Conservation (phyloP, 2,113 vertebrate species). For the Oncorhynchus nerka region DNA sequence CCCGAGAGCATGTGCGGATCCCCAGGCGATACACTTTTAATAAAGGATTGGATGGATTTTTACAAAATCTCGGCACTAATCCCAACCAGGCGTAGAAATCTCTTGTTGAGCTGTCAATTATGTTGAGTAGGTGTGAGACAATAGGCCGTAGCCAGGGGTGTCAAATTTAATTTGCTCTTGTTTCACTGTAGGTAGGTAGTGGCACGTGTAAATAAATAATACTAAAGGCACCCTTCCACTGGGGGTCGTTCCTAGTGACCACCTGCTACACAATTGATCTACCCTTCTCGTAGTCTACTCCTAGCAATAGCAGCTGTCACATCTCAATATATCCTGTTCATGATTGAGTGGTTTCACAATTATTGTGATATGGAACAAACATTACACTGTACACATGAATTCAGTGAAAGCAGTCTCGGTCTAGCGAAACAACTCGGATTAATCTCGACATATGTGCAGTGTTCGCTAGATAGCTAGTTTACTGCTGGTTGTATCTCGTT, state of each 20-base stretch:
- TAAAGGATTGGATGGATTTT: no score
- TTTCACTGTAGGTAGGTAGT: not conserved
- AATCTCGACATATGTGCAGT: not conserved
- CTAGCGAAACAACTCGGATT: not conserved
- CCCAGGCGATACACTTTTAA: no score
- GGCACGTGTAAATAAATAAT: not conserved
- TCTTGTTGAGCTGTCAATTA: no score
- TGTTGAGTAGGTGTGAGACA: no score
- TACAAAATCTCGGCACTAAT: no score
- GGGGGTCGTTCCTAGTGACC: slow-evolving; percentile 38
- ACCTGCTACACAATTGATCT: slow-evolving; percentile 43
- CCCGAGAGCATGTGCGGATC: no score
- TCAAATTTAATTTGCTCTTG: not conserved
- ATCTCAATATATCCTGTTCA: not conserved
- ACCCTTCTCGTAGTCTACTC: not conserved
- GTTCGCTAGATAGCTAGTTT: not conserved
- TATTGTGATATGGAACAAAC: no score
- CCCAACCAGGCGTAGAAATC: no score
- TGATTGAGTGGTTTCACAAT: no score
- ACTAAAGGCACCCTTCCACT: slow-evolving; percentile 5
- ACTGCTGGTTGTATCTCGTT: not conserved
- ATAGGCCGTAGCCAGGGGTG: not conserved
- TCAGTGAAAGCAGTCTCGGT: no score
- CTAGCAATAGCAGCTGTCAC: slow-evolving; percentile 54
- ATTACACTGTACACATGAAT: no score